Evolutionary conservation across 2,797 vertebrate species (phyloP), one percentile per base, ranked within the genome.

Genomic region (Sebastes variabilis): DNA sequence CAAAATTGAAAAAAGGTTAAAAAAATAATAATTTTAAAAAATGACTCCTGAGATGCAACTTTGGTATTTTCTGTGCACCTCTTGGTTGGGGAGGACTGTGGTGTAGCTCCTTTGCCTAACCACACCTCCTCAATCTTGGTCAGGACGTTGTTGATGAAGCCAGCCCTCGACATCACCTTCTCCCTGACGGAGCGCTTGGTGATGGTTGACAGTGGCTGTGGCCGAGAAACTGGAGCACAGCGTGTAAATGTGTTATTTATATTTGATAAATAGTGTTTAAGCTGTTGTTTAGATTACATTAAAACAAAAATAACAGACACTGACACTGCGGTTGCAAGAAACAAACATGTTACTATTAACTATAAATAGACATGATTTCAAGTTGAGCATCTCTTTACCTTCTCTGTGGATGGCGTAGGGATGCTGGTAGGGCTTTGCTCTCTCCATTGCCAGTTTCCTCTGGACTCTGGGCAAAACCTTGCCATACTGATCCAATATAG

Each of bases 91-190:
- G 95, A 95, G 6, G 80, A 83, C 24, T 84, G 90, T 1, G 85
- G 92, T 55, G 93, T 94, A 67, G 89, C 62, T 52, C 95, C 95
- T 82, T 88, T 97, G 82, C 94, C 96, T 34, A 94, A 84, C 96
- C 97, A 97, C 10, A 98, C 96, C 86, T 99, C 98, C 90, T 96
- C 96, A 20, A 99, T 97, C 95, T 98, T 99, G 75, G 95, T 95
- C 66, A 99, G 86, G 0, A 99, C 96, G 10, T 95, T 97, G 91
- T 87, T 97, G 88, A 99, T 97, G 86, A 99, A 98, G 62, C 95
- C 94, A 24, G 97, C 97, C 88, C 97, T 96, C 36, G 97, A 97
- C 86, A 97, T 92, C 73, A 98, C 96, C 75, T 94, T 97, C 70
- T 97, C 97, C 72, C 85, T 88, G 75, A 93, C 67, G 69, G 94